Evolutionary conservation across 2,797 vertebrate species (phyloP).

Genomic region (Notolabrus celidotus): DNA sequence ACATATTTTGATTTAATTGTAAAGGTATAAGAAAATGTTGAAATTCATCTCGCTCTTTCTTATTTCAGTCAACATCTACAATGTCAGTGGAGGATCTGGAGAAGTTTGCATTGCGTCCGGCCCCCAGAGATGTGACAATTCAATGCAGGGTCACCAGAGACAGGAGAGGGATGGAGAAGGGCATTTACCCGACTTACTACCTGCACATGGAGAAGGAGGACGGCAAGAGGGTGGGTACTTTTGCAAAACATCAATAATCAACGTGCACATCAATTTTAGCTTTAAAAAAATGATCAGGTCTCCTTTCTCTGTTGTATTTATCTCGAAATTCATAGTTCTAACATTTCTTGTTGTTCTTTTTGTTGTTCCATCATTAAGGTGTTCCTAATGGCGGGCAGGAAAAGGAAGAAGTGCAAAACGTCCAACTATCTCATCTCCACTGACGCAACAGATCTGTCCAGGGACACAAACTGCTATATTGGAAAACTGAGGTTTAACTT

Average conservation of each 20-base stretch:
- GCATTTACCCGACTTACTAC: slow-evolving; percentile 92
- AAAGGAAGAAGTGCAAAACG: slow-evolving; percentile 92
- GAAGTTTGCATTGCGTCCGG: slow-evolving; percentile 86
- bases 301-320: too few species aligned
- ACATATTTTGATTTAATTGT: too few species aligned
- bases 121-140: slow-evolving; percentile 80
- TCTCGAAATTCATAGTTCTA: too few species aligned
- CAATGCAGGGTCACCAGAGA: slow-evolving; percentile 91
- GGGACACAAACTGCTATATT: slow-evolving; percentile 87
- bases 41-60: neutral
- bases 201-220: slow-evolving; percentile 90
- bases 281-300: too few species aligned
- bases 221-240: slow-evolving; percentile 83
- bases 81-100: slow-evolving; percentile 85
- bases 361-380: slow-evolving; percentile 75
- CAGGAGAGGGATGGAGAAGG: slow-evolving; percentile 89
- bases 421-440: slow-evolving; percentile 93
- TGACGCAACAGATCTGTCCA: slow-evolving; percentile 89
- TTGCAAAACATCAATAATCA: neutral
- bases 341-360: neutral
- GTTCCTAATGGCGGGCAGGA: slow-evolving; percentile 92
- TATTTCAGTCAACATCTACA: slow-evolving; percentile 66
- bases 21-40: too few species aligned
- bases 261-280: neutral
- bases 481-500: slow-evolving; percentile 89